A percentile compares a stretch with the other conserved stretches of the same genome.
Conservation (phyloP, 2,113 vertebrate species). For the Macrotis lagotis region DNA sequence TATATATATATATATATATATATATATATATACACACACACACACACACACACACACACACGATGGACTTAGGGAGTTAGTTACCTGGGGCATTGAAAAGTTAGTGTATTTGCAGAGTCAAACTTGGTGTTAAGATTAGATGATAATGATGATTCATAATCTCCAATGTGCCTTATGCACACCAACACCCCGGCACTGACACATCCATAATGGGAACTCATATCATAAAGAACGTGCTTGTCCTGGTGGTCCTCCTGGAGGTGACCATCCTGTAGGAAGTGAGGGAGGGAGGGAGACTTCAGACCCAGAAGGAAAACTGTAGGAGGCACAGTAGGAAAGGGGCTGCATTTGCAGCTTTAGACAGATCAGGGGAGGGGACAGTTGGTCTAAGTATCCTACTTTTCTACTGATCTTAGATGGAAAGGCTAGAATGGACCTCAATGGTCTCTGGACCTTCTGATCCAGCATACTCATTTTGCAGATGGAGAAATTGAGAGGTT, state of each 20-base stretch:
- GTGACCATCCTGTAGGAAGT: neutral
- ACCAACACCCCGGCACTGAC: neutral
- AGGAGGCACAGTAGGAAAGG: neutral
- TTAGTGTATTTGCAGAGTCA: neutral
- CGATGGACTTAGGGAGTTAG: neutral
- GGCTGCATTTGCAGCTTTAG: neutral
- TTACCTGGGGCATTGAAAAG: neutral
- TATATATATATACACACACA: too few relatives aligned
- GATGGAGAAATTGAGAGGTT: neutral
- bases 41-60: too few relatives aligned
- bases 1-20: too few relatives aligned
- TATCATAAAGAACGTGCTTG: neutral
- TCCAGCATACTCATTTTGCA: neutral
- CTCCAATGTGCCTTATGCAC: neutral
- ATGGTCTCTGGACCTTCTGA: neutral
- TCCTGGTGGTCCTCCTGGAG: neutral
- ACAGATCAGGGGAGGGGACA: neutral
- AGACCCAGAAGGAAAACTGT: neutral
- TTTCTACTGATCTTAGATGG: neutral
- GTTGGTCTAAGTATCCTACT: neutral
- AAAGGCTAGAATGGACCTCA: neutral
- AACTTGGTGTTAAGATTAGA: neutral
- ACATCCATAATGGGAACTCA: neutral
- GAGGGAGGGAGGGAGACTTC: neutral
- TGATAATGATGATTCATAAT: neutral